Conservation (phyloP, 2,113 vertebrate genomes). For the Athene noctua region DNA sequence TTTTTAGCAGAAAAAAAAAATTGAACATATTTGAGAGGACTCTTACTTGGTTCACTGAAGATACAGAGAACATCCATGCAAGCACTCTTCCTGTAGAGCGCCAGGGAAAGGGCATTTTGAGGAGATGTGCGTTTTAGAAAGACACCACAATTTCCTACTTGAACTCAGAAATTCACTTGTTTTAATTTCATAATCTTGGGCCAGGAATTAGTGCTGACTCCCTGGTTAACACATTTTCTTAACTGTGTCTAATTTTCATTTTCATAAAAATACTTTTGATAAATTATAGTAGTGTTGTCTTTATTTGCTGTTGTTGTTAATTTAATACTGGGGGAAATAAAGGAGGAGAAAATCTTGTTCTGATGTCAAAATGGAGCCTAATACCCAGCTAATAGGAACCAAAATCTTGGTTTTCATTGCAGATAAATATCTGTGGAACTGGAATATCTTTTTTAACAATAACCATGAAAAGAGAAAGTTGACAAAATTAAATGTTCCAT, state of each 20-base stretch:
- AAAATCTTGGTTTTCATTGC: not conserved
- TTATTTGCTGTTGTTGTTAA: not conserved
- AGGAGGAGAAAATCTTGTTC: not conserved
- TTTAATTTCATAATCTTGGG: not conserved
- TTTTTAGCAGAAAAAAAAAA: not conserved
- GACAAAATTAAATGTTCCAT: not conserved
- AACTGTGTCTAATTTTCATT: not conserved
- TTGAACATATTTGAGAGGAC: accelerated
- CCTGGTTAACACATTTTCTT: not conserved
- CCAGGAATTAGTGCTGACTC: not conserved
- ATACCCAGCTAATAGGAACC: not conserved
- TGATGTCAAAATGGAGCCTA: not conserved
- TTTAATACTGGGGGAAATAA: not conserved
- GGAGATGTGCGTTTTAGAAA: not conserved
- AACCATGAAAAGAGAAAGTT: not conserved
- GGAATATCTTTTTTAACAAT: not conserved
- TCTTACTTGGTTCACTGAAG: not conserved
- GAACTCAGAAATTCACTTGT: not conserved
- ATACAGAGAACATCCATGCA: not conserved
- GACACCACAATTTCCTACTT: not conserved
- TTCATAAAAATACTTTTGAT: not conserved
- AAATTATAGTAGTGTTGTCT: not conserved
- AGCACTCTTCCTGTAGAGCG: not conserved
- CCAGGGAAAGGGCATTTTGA: not conserved
- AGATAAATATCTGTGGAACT: not conserved